These are phyloP conservation scores for Drepana arcuata DNA, from an alignment of 1,140 invertebrate genomes.

Conservation along the genomic window DNA sequence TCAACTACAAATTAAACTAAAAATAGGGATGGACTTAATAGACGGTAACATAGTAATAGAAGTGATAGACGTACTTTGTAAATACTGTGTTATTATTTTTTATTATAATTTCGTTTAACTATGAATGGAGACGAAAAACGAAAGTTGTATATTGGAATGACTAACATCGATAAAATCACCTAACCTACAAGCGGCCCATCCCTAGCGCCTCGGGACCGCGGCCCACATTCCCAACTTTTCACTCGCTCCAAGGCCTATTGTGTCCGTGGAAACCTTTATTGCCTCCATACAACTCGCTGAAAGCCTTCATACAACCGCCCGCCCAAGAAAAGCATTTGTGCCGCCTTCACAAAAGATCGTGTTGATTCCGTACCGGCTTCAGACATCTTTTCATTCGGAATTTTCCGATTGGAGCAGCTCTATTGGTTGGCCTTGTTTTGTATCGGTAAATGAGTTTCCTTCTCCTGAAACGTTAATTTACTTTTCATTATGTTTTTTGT, in stretches of 20 bases:
- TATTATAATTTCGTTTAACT: too few relatives aligned
- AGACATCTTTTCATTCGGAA: constrained; percentile 53
- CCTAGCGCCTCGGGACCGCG: constrained; percentile 48
- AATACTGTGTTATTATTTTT: too few relatives aligned
- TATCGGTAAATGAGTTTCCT: constrained; percentile 68
- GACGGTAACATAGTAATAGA: too few relatives aligned
- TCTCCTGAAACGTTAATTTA: constrained; percentile 60
- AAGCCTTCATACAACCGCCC: too few relatives aligned
- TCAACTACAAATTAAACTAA: too few relatives aligned
- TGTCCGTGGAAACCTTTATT: constrained; percentile 69
- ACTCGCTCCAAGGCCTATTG: constrained; percentile 63
- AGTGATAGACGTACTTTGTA: too few relatives aligned
- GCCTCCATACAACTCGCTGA: constrained; percentile 64
- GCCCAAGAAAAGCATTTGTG: constrained; percentile 67
- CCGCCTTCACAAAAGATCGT: constrained; percentile 49
- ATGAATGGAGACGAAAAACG: too few relatives aligned
- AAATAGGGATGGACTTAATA: too few relatives aligned
- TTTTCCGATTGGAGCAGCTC: constrained; percentile 53
- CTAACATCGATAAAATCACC: too few relatives aligned
- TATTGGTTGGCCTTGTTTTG: constrained; percentile 50
- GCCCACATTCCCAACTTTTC: constrained; percentile 67
- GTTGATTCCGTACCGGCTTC: constrained; percentile 56
- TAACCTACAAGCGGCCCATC: too few relatives aligned
- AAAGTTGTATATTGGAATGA: too few relatives aligned
- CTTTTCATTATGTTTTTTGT: constrained; percentile 53